phyloP scores from a whole-genome alignment of 2,888 invertebrate genomes.

The Platerodrilus igneus region DNA sequence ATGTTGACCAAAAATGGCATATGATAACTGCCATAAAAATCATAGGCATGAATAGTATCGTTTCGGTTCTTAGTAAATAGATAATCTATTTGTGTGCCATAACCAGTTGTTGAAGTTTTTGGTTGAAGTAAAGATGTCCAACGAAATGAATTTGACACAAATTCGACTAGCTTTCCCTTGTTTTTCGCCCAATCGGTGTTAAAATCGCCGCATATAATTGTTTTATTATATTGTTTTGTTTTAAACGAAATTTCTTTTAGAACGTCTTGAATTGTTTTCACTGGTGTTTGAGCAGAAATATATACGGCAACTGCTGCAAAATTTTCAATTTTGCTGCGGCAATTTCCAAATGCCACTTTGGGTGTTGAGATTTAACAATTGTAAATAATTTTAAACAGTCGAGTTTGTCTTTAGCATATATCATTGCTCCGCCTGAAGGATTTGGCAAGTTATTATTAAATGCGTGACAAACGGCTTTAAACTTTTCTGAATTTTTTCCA shows the following conservation, averaged over 20 bases:
- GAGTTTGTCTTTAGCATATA: neutral
- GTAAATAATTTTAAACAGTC: neutral
- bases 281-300: neutral
- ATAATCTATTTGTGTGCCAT: constrained; percentile 1
- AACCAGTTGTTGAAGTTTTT: neutral
- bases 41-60: neutral
- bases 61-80: neutral
- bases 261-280: neutral
- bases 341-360: neutral
- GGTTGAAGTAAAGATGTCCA: neutral
- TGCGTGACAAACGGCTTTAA: neutral
- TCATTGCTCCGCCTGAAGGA: neutral
- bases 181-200: too few relatives aligned
- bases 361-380: neutral
- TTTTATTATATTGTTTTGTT: neutral
- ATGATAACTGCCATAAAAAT: neutral
- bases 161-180: neutral
- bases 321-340: too few relatives aligned
- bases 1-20: neutral
- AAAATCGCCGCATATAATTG: neutral
- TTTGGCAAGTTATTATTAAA: neutral
- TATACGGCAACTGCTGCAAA: neutral
- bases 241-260: neutral
- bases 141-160: neutral
- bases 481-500: neutral